Evolutionary conservation across 2,797 vertebrate genomes (phyloP).

Genomic region (Xerus rutilus): DNA sequence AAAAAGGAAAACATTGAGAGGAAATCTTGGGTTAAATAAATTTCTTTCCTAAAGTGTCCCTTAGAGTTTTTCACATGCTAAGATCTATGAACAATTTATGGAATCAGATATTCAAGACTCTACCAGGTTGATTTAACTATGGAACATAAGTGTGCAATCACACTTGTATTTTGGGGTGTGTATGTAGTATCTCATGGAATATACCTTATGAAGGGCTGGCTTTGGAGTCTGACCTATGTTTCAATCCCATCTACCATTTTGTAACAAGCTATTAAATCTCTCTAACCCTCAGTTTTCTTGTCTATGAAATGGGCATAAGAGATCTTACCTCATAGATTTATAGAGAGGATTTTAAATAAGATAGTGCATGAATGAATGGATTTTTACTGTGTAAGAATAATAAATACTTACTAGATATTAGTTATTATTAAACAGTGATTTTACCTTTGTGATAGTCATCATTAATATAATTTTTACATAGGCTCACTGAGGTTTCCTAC

Average conservation of each 20-base stretch:
- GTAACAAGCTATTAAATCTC: background rate
- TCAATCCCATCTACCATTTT: background rate
- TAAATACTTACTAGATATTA: conserved; percentile 39
- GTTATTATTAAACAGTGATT: conserved; percentile 41
- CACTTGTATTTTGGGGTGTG: background rate
- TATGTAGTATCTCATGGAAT: background rate
- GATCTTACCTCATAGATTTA: background rate
- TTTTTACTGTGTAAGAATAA: background rate
- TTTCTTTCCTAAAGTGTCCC: background rate
- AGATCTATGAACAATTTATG: background rate
- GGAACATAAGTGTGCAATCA: background rate
- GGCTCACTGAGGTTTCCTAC: background rate
- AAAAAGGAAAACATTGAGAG: background rate
- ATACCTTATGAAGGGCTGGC: background rate
- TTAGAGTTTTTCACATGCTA: background rate
- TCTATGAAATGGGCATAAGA: background rate
- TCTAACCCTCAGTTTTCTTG: conserved; percentile 18
- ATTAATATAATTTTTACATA: conserved; percentile 52
- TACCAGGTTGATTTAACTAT: background rate
- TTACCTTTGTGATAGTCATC: background rate
- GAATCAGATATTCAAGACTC: conserved; percentile 15
- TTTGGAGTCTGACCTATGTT: background rate
- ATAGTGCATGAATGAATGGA: background rate
- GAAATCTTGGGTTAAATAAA: background rate
- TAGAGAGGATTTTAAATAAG: conserved; percentile 35